Percentiles rank a stretch among this genome's conserved stretches.
phyloP scores from a whole-genome alignment of 2,888 invertebrate species.

The Molanna angustata region DNA sequence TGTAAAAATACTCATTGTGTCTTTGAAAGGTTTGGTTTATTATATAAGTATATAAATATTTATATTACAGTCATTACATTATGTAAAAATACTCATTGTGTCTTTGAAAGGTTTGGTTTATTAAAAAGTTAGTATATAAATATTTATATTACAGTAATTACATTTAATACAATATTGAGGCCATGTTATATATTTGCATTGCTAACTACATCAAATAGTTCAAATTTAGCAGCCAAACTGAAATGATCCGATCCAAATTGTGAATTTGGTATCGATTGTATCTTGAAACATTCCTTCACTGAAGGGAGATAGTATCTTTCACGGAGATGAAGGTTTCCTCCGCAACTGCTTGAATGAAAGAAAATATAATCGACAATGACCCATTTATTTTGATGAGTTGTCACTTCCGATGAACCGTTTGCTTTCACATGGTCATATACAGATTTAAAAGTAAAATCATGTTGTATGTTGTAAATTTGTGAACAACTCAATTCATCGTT shows the following conservation, averaged over 20 bases:
- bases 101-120: no score
- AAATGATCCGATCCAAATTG: constrained; percentile 80
- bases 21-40: no score
- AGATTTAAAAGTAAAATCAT: constrained; percentile 65
- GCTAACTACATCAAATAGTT: no score
- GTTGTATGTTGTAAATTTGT: constrained; percentile 61
- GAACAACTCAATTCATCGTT: no score
- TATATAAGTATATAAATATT: no score
- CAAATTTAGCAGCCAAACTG: constrained; percentile 73
- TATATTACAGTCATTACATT: no score
- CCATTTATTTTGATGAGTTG: constrained; percentile 76
- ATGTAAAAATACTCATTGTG: no score
- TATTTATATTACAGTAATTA: no score
- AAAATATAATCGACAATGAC: constrained; percentile 90
- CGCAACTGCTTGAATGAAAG: constrained; percentile 47
- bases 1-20: no score
- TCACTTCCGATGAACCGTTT: constrained; percentile 57
- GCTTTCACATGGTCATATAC: constrained; percentile 60
- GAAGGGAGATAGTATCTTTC: constrained; percentile 68
- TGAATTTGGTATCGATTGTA: constrained; percentile 70
- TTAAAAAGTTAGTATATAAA: no score
- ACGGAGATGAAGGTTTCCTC: constrained; percentile 50
- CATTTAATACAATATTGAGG: no score
- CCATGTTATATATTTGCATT: no score
- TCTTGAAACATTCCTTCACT: constrained; percentile 51